These are phyloP conservation scores for Cichladusa arquata DNA, from an alignment of 2,113 vertebrate species.

Conservation along the genomic window DNA sequence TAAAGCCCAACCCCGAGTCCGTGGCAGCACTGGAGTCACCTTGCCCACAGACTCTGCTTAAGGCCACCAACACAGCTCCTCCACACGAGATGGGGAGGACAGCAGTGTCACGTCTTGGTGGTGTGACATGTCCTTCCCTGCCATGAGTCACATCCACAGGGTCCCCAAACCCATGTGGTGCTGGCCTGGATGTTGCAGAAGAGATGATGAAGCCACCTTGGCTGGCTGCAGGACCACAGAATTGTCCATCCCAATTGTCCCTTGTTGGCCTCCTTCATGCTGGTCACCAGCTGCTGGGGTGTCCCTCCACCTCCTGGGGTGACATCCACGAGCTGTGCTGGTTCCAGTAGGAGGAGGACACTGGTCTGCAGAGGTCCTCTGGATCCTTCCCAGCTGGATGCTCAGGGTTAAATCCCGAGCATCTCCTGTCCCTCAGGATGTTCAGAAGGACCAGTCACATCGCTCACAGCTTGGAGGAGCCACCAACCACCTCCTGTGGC, in stretches of 20 bases:
- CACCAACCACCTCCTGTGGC: background rate
- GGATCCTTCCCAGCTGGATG: background rate
- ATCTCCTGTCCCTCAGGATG: background rate
- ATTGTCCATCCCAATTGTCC: background rate
- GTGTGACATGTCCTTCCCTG: background rate
- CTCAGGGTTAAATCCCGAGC: background rate
- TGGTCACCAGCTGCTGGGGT: background rate
- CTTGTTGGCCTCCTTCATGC: background rate
- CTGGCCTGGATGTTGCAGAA: background rate
- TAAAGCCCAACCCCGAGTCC: background rate
- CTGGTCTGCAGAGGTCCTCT: fast-evolving
- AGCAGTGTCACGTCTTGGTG: background rate
- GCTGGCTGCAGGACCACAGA: background rate
- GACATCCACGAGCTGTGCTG: background rate
- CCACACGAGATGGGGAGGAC: fast-evolving
- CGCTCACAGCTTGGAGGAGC: background rate
- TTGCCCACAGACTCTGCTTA: fast-evolving
- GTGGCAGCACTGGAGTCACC: background rate
- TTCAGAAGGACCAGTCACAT: background rate
- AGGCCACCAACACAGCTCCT: fast-evolving
- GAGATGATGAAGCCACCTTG: background rate
- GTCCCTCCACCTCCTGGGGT: background rate
- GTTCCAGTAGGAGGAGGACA: background rate
- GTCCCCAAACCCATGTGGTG: background rate
- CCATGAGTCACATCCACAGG: fast-evolving